These are phyloP conservation scores for Digitonthophagus gazella DNA, from an alignment of 2,888 invertebrate species.

Conservation along the genomic window DNA sequence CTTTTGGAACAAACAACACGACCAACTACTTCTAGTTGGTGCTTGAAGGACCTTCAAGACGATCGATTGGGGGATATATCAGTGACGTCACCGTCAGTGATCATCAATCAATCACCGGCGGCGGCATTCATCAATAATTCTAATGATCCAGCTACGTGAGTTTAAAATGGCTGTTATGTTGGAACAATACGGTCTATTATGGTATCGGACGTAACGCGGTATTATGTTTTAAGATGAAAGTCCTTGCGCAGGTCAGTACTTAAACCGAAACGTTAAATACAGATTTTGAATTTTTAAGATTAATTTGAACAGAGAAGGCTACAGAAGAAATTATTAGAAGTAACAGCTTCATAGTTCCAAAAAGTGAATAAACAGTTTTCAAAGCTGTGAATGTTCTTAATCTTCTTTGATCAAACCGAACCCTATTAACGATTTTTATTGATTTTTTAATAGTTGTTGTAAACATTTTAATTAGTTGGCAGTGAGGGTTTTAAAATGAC, in stretches of 20 bases:
- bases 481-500: too few relatives aligned
- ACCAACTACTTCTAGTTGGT: background rate
- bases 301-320: too few relatives aligned
- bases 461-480: too few relatives aligned
- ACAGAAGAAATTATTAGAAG: too few relatives aligned
- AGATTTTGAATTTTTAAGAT: background rate
- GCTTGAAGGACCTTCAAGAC: background rate
- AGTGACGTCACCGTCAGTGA: slow-evolving; percentile 37
- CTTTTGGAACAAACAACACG: too few relatives aligned
- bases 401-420: too few relatives aligned
- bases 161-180: slow-evolving; percentile 49
- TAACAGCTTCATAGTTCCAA: too few relatives aligned
- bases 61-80: slow-evolving; percentile 1
- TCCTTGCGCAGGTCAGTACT: slow-evolving; percentile 20
- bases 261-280: background rate
- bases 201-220: slow-evolving; percentile 36
- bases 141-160: slow-evolving; percentile 48
- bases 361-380: too few relatives aligned
- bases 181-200: slow-evolving; percentile 50
- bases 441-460: too few relatives aligned
- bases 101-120: slow-evolving; percentile 50
- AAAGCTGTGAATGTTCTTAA: too few relatives aligned
- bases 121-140: slow-evolving; percentile 50
- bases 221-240: slow-evolving; percentile 37
- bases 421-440: too few relatives aligned